These are phyloP conservation scores for Fregata magnificens DNA, from an alignment of 2,113 vertebrate species.

Conservation along the genomic window DNA sequence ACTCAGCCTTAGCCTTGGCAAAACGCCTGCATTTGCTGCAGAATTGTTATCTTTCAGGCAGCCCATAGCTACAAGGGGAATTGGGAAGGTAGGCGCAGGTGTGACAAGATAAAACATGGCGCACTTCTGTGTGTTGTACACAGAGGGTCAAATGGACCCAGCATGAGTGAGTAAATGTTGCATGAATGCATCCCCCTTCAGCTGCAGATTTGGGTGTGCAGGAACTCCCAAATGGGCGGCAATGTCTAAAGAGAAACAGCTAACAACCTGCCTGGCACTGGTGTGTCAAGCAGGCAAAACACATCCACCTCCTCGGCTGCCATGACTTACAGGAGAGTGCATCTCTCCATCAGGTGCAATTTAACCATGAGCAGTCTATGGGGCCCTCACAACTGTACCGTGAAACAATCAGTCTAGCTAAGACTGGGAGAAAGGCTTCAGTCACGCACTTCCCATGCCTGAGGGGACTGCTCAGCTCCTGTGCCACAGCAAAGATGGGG, in stretches of 20 bases:
- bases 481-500: background rate
- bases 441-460: background rate
- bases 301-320: background rate
- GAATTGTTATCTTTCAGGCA: background rate
- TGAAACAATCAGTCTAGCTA: background rate
- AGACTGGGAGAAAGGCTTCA: background rate
- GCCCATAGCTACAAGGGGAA: background rate
- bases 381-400: background rate
- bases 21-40: background rate
- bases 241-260: background rate
- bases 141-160: background rate
- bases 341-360: background rate
- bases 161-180: background rate
- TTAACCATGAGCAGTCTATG: background rate
- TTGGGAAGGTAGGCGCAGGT: background rate
- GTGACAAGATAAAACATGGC: background rate
- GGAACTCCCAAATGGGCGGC: no score
- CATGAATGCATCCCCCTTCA: background rate
- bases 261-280: background rate
- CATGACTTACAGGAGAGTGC: background rate
- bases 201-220: background rate
- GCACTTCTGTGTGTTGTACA: background rate
- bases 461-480: background rate
- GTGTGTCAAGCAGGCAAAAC: background rate
- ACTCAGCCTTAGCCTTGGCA: background rate